Evolutionary conservation across 2,888 invertebrate species (phyloP).

Genomic region (Tubulanus polymorphus): DNA sequence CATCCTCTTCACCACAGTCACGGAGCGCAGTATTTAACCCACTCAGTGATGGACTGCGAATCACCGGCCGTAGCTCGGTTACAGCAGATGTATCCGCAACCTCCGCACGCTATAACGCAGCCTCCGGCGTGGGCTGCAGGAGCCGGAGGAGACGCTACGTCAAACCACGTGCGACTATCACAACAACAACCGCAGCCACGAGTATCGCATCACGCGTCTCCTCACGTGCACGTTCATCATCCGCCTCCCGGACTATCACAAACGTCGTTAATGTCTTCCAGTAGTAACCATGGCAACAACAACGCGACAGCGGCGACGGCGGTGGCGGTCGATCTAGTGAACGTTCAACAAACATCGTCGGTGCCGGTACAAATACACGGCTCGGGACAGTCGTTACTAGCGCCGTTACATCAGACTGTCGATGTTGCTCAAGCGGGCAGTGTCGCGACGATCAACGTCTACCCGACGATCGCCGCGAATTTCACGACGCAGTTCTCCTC

Average conservation of each 20-base stretch:
- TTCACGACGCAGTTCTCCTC: conserved; percentile 53
- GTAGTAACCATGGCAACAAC: conserved; percentile 8
- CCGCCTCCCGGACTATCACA: conserved; percentile 18
- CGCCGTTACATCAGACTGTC: conserved; percentile 18
- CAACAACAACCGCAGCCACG: conserved; percentile 26
- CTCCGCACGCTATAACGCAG: conserved; percentile 10
- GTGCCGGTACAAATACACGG: conserved; percentile 25
- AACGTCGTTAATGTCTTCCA: neutral
- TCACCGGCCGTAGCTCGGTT: conserved; percentile 10
- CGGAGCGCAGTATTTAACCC: conserved; percentile 11
- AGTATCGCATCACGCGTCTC: conserved; percentile 20
- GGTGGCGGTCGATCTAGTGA: conserved; percentile 11
- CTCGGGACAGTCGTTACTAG: conserved; percentile 23
- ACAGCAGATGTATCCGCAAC: conserved; percentile 19
- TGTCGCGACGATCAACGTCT: conserved; percentile 24
- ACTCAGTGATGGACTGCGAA: conserved; percentile 73
- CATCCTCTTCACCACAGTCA: conserved; percentile 29
- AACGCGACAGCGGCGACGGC: conserved; percentile 5
- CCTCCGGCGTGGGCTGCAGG: neutral
- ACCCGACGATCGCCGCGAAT: conserved; percentile 48
- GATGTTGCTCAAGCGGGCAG: neutral
- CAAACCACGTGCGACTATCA: neutral
- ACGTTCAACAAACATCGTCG: conserved; percentile 22
- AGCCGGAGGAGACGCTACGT: neutral
- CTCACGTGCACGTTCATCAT: conserved; percentile 30